A percentile compares a stretch with the other conserved stretches of the same genome.
Evolutionary conservation across 2,113 vertebrate species (phyloP).

Genomic region (Spermophilus dauricus): DNA sequence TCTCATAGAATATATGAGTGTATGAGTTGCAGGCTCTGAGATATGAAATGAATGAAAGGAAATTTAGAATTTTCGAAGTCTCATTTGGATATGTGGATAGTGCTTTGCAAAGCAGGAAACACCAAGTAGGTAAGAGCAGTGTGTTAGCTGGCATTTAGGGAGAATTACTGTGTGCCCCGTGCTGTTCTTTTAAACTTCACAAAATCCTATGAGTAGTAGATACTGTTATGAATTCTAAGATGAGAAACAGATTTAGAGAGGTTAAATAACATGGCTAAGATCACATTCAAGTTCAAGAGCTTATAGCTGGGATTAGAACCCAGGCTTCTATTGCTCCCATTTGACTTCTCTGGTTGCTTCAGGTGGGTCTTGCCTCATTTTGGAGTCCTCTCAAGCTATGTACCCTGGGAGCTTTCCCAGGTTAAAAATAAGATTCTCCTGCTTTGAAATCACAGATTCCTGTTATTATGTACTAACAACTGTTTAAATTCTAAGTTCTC

Average conservation of each 20-base stretch:
- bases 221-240: slow-evolving; percentile 7
- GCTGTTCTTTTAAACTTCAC: background rate
- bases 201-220: background rate
- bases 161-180: background rate
- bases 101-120: slow-evolving; percentile 17
- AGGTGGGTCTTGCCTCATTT: background rate
- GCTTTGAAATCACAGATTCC: background rate
- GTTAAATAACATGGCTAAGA: background rate
- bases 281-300: background rate
- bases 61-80: background rate
- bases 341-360: background rate
- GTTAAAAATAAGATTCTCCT: background rate
- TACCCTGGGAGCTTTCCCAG: background rate
- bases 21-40: background rate
- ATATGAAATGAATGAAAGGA: slow-evolving; percentile 33
- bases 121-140: background rate
- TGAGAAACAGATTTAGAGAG: slow-evolving; percentile 50
- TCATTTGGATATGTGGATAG: background rate
- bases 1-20: background rate
- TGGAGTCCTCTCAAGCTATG: background rate
- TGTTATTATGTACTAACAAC: background rate
- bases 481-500: background rate
- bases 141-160: background rate
- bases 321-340: background rate
- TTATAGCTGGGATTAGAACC: background rate